Base-by-base conservation (phyloP, 2,113 vertebrate genomes). In the Podarcis muralis region DNA sequence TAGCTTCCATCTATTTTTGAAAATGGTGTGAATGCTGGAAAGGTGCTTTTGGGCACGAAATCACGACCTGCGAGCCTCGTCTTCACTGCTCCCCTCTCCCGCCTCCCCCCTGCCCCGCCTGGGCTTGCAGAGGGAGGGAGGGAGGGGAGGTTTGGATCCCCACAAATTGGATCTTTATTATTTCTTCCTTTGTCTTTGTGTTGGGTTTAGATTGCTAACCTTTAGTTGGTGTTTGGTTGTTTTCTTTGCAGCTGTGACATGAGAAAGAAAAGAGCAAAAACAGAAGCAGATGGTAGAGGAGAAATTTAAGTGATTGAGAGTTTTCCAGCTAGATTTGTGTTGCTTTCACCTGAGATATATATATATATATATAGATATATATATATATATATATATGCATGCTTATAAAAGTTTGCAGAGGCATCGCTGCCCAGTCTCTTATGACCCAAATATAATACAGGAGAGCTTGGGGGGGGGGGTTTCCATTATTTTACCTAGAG, bases 1-100 rank as follows among this genome's bases (percentile, higher is more conserved):
- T 96, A 96, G 96, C 95, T 92, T 27, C 95, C 30, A 32, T 94
- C 95, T 91, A 84, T 97, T 95, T 91, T 96, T 97, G 97, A 97
- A 95, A 96, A 97, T 95, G 88, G 95, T 97, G 97, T 98, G 98
- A 87, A 86, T 62, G 40, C 5, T 5, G 72, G 82, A 93, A 77
- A 92, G 3, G 27, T 82, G 53, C 16, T n/a, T 95, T 93, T 83
- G 93, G 87, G 89, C 75, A 1, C 74, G 6, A 90, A 93, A 83
- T 23, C 69, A 53, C 88, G 71, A 76, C 15, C 23, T 2, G 13
- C 2, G 3, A 30, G 71, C 92, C 87, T 59, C 35, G 35, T 37
- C 35, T 37, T 37, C 35, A 37, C 35, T 37, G 35, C 35, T 37
- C 35, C 43, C 43, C 43, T 43, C 43, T 43, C 43, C 43, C 0